A percentile compares a stretch with the other conserved stretches of the same genome.
These are phyloP conservation scores for Sabatieria punctata DNA, from an alignment of 2,888 invertebrate species.

Conservation along the genomic window DNA sequence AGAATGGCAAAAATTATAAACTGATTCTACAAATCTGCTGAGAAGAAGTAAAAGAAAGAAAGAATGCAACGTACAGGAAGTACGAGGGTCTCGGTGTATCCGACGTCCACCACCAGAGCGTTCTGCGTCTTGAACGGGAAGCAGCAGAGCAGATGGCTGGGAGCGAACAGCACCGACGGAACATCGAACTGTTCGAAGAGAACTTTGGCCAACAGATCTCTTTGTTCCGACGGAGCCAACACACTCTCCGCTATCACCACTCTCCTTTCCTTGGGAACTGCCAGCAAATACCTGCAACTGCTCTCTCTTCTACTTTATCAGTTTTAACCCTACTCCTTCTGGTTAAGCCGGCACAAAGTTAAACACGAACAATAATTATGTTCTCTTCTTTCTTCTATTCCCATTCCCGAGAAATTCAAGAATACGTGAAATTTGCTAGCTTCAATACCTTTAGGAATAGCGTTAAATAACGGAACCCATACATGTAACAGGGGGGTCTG, in stretches of 20 bases:
- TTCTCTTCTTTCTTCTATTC: too few relatives aligned
- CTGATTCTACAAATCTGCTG: too few relatives aligned
- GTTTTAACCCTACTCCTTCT: neutral
- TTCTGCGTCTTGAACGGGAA: slow-evolving; percentile 61
- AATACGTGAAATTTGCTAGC: too few relatives aligned
- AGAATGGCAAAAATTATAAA: too few relatives aligned
- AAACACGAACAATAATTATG: neutral
- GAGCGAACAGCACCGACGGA: slow-evolving; percentile 57
- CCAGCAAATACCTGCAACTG: slow-evolving; percentile 52
- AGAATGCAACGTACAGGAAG: too few relatives aligned
- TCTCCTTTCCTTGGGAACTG: slow-evolving; percentile 78
- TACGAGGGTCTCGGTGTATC: slow-evolving; percentile 59
- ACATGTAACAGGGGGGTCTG: too few relatives aligned
- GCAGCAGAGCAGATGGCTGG: slow-evolving; percentile 62
- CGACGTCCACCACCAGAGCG: slow-evolving; percentile 65
- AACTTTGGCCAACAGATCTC: slow-evolving; percentile 51
- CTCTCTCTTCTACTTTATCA: neutral
- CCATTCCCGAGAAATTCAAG: too few relatives aligned
- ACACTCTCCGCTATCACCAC: slow-evolving; percentile 76
- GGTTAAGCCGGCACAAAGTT: neutral
- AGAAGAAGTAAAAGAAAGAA: too few relatives aligned
- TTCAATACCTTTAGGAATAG: too few relatives aligned
- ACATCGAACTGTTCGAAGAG: slow-evolving; percentile 38
- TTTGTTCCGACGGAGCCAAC: slow-evolving; percentile 57
- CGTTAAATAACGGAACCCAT: too few relatives aligned